Percentiles rank a stretch among this genome's conserved stretches.
phyloP scores from a whole-genome alignment of 2,888 invertebrate genomes.

The Drosophila pegasa region DNA sequence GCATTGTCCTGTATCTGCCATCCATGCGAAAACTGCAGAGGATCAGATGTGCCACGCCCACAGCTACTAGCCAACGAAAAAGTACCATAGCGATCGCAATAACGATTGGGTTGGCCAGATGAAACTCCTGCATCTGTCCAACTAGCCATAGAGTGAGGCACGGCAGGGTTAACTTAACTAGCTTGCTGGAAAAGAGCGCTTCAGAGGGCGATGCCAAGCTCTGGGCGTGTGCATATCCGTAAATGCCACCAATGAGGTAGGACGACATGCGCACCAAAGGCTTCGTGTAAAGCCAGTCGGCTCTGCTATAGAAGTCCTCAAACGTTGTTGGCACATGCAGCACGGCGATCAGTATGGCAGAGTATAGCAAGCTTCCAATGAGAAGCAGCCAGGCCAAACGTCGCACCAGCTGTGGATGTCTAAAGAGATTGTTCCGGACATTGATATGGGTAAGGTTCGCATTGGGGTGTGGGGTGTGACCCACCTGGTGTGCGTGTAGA shows the following conservation, averaged over 20 bases:
- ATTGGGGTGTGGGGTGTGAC: too few species aligned
- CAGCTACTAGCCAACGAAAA: conserved; percentile 9
- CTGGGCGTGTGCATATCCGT: conserved; percentile 31
- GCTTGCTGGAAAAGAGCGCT: neutral
- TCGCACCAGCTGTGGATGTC: conserved; percentile 29
- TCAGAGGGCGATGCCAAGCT: conserved; percentile 20
- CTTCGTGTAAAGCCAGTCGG: conserved; percentile 30
- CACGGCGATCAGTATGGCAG: conserved; percentile 4
- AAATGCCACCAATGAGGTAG: conserved; percentile 45
- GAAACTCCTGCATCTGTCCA: neutral
- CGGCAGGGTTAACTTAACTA: neutral
- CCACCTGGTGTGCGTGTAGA: conserved; percentile 40
- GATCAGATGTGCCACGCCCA: conserved; percentile 29
- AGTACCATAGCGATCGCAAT: neutral
- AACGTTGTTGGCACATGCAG: conserved; percentile 6
- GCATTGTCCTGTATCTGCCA: neutral
- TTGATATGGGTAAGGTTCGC: neutral
- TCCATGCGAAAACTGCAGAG: conserved; percentile 11
- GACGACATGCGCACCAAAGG: conserved; percentile 28
- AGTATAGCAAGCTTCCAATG: neutral
- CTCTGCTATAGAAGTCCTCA: conserved; percentile 8
- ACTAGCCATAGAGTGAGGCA: neutral
- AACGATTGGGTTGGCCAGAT: neutral
- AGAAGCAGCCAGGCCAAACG: conserved; percentile 16
- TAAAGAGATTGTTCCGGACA: neutral